phyloP scores from a whole-genome alignment of 2,888 invertebrate genomes.

The Oscheius sp. region DNA sequence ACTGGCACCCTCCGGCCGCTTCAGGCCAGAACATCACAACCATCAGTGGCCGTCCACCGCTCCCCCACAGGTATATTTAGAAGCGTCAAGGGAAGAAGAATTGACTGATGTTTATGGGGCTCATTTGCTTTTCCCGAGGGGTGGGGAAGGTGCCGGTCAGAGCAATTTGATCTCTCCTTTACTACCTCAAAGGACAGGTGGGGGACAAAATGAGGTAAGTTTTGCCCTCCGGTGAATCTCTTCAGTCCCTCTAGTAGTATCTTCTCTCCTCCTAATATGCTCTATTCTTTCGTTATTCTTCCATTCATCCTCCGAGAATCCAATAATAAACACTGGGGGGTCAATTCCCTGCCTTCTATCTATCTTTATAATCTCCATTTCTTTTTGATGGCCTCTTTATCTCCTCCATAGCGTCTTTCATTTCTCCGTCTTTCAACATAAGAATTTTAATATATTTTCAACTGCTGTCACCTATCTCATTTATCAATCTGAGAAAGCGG shows the following conservation, averaged over 20 bases:
- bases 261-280: no score
- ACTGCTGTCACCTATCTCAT: no score
- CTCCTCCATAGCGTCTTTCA: no score
- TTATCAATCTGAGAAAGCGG: no score
- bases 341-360: not conserved
- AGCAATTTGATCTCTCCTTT: slow-evolving; percentile 16
- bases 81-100: not conserved
- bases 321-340: not conserved
- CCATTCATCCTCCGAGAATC: slow-evolving; percentile 17
- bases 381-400: no score
- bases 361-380: not conserved
- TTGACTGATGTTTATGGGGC: slow-evolving; percentile 5
- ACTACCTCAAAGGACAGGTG: slow-evolving; percentile 3
- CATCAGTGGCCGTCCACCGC: slow-evolving; percentile 65
- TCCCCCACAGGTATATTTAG: slow-evolving; percentile 51
- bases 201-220: not conserved
- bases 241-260: no score
- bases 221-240: no score
- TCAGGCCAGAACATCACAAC: slow-evolving; percentile 62
- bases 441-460: no score
- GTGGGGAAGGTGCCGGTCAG: slow-evolving; percentile 1
- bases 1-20: slow-evolving; percentile 39
- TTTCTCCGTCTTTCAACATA: no score
- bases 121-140: slow-evolving; percentile 8
- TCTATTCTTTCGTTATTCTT: no score